A percentile compares a stretch with the other conserved stretches of the same genome.
Conservation (phyloP, 64 coral and sea anemone species). For the Actinia tenebrosa region DNA sequence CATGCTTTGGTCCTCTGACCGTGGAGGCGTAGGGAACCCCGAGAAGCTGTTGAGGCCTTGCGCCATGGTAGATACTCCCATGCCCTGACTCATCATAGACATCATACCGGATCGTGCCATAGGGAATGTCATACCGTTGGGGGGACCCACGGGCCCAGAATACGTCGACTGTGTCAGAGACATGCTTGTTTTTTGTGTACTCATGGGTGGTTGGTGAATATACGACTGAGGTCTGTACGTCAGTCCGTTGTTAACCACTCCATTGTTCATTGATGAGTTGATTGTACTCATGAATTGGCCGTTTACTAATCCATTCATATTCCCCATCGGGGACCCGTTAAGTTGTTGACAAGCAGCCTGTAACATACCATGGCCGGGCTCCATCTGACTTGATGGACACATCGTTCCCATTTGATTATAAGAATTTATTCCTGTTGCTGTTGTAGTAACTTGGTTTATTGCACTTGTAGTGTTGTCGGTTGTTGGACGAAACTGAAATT, state of each 20-base stretch:
- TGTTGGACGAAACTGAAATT: constrained; percentile 83
- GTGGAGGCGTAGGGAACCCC: constrained; percentile 41
- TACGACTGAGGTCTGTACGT: constrained; percentile 78
- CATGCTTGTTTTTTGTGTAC: constrained; percentile 71
- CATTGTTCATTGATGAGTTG: constrained; percentile 60
- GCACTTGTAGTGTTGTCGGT: constrained; percentile 62
- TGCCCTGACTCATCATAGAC: constrained; percentile 71
- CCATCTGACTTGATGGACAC: constrained; percentile 50
- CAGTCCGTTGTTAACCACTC: constrained; percentile 79
- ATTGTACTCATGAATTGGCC: constrained; percentile 74
- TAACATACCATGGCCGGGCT: constrained; percentile 64
- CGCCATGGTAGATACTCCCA: constrained; percentile 60
- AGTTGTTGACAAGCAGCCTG: constrained; percentile 69
- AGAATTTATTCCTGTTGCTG: constrained; percentile 39
- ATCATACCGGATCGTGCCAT: constrained; percentile 63
- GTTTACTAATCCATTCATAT: constrained; percentile 61
- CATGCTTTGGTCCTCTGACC: constrained; percentile 69
- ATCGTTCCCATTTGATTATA: constrained; percentile 53
- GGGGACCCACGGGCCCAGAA: constrained; percentile 37
- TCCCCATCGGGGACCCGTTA: constrained; percentile 41
- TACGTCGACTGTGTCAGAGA: constrained; percentile 60
- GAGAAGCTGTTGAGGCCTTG: constrained; percentile 68
- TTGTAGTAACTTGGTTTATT: constrained; percentile 45
- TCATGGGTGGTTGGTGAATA: constrained; percentile 72
- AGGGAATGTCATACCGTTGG: constrained; percentile 54